These are phyloP conservation scores for Steinernema carpocapsae DNA, from an alignment of 2,888 invertebrate species.

Conservation along the genomic window DNA sequence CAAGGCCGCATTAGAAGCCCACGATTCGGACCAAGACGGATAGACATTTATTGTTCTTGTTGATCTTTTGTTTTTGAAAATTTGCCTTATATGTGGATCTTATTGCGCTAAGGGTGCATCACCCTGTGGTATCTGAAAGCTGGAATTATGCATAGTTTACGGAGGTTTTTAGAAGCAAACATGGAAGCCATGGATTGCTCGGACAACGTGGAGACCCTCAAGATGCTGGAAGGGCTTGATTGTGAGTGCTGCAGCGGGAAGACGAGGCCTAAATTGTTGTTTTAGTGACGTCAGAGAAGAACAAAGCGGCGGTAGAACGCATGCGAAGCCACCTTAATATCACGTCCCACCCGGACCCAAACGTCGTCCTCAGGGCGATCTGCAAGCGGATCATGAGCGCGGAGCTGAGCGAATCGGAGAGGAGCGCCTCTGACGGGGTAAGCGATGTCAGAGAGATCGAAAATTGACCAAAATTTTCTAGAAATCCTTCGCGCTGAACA, in stretches of 20 bases:
- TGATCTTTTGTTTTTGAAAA: constrained; percentile 22
- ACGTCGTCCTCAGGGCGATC: constrained; percentile 74
- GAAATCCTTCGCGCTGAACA: constrained; percentile 13
- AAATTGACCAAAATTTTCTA: too few relatives aligned
- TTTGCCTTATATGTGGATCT: background rate
- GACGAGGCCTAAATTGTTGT: constrained; percentile 31
- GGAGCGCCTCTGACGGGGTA: too few relatives aligned
- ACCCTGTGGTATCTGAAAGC: background rate
- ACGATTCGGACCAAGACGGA: constrained; percentile 1
- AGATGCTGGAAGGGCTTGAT: constrained; percentile 82
- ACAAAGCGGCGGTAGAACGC: constrained; percentile 81
- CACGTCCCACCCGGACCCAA: constrained; percentile 81
- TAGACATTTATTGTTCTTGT: constrained; percentile 40
- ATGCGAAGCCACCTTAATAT: constrained; percentile 82
- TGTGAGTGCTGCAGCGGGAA: constrained; percentile 74
- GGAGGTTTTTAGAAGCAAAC: background rate
- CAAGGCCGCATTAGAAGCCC: background rate
- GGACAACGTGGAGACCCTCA: background rate
- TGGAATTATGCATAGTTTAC: background rate
- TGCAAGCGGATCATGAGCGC: background rate
- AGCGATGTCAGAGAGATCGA: too few relatives aligned
- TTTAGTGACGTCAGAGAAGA: constrained; percentile 82
- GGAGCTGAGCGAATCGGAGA: background rate
- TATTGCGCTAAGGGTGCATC: background rate
- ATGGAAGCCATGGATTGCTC: constrained; percentile 2